phyloP scores from a whole-genome alignment of 2,888 invertebrate species.

The Heliconius erato region DNA sequence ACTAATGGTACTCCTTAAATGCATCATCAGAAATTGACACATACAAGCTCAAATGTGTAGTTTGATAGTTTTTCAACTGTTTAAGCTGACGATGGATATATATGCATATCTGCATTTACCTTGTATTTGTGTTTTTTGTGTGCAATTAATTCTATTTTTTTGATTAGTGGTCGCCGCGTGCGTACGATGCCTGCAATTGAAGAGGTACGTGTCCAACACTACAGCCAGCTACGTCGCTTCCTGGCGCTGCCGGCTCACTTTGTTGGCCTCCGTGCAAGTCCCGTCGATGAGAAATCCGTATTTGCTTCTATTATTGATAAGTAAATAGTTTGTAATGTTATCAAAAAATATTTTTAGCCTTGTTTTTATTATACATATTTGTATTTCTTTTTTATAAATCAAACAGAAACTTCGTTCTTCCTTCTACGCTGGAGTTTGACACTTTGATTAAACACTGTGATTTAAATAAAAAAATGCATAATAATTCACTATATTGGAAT shows the following conservation, averaged over 20 bases:
- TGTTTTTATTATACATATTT: too few relatives aligned
- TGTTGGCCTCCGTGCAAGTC: slow-evolving; percentile 86
- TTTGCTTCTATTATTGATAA: slow-evolving; percentile 89
- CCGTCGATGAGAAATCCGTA: slow-evolving; percentile 79
- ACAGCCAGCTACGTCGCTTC: slow-evolving; percentile 95
- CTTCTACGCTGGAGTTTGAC: too few relatives aligned
- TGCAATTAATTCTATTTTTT: not conserved
- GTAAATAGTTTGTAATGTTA: slow-evolving; percentile 56
- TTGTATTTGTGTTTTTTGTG: not conserved
- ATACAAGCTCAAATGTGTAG: not conserved
- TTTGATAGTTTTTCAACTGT: too few relatives aligned
- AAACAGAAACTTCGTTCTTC: too few relatives aligned
- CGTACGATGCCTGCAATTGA: slow-evolving; percentile 58
- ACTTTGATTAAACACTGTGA: too few relatives aligned
- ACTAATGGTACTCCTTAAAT: not conserved
- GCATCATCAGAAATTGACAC: not conserved
- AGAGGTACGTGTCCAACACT: slow-evolving; percentile 90
- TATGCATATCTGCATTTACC: not conserved
- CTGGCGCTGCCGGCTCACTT: slow-evolving; percentile 95
- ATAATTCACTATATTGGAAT: too few relatives aligned
- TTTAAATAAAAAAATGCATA: too few relatives aligned
- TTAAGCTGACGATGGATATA: not conserved
- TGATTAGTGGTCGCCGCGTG: slow-evolving; percentile 87
- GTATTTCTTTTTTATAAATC: too few relatives aligned
- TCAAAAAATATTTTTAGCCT: too few relatives aligned